Conservation (phyloP, 2,888 invertebrate species). For the Alentia gelatinosa region DNA sequence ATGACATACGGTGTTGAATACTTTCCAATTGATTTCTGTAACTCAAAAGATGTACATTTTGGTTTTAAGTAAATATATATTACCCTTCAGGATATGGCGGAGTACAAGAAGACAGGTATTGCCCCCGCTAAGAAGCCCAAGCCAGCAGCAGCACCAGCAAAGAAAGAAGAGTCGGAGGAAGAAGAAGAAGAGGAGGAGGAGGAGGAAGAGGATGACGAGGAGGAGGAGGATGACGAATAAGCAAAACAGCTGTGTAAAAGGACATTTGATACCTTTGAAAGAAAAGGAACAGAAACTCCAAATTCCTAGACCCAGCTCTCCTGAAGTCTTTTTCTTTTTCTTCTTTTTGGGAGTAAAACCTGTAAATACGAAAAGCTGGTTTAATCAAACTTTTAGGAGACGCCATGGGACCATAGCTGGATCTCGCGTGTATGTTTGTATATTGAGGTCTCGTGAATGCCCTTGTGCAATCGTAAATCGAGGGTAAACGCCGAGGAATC, state of each 20-base stretch:
- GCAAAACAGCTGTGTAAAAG: neutral
- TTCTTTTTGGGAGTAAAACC: neutral
- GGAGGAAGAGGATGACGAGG: slow-evolving; percentile 65
- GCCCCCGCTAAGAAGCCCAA: slow-evolving; percentile 51
- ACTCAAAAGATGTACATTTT: too few species aligned
- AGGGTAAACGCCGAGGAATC: neutral
- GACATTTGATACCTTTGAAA: neutral
- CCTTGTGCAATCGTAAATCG: neutral
- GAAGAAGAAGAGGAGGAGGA: slow-evolving; percentile 67
- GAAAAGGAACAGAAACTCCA: neutral
- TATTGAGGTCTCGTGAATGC: slow-evolving; percentile 27
- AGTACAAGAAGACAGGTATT: slow-evolving; percentile 60
- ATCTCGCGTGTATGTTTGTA: neutral
- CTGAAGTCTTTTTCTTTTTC: neutral
- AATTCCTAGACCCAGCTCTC: neutral
- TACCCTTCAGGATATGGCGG: slow-evolving; percentile 63
- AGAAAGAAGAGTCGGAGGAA: slow-evolving; percentile 83
- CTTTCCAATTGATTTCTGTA: too few species aligned
- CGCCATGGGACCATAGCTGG: neutral
- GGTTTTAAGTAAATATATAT: too few species aligned
- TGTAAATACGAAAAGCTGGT: neutral
- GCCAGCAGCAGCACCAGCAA: slow-evolving; percentile 65
- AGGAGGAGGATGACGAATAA: slow-evolving; percentile 56
- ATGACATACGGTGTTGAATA: too few species aligned
- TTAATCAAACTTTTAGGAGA: slow-evolving; percentile 4